phyloP scores from a whole-genome alignment of 2,113 vertebrate genomes.

The Tenebrosternarchus preto region DNA sequence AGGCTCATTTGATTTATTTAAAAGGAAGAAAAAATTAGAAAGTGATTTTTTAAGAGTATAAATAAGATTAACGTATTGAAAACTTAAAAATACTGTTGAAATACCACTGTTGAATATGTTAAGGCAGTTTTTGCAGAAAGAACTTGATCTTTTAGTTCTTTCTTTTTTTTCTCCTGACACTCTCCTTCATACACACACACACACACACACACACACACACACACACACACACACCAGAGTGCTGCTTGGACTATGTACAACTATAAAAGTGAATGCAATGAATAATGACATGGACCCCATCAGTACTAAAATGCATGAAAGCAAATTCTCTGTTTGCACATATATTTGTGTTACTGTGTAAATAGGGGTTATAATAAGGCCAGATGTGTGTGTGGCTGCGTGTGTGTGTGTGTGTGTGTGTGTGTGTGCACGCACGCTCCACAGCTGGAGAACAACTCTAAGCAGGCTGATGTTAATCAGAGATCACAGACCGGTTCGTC shows the following conservation, averaged over 20 bases:
- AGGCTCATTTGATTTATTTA: constrained; percentile 71
- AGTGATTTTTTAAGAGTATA: constrained; percentile 69
- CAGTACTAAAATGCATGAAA: constrained; percentile 27
- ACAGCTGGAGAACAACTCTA: constrained; percentile 40
- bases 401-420: constrained; percentile 27
- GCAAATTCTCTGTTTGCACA: constrained; percentile 17
- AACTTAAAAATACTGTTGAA: constrained; percentile 55
- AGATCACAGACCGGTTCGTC: constrained; percentile 44
- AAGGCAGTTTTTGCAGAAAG: constrained; percentile 40
- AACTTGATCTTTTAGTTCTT: not conserved
- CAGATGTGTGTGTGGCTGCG: not conserved
- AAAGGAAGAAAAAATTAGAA: constrained; percentile 67
- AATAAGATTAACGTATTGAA: constrained; percentile 38
- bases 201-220: not conserved
- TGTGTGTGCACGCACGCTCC: constrained; percentile 25
- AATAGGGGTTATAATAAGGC: constrained; percentile 29
- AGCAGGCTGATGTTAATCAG: constrained; percentile 47
- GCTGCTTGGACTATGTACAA: not conserved
- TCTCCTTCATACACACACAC: constrained; percentile 14
- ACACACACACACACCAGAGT: not conserved
- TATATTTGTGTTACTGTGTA: constrained; percentile 33
- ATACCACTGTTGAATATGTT: constrained; percentile 49
- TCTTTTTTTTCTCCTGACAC: too few relatives aligned
- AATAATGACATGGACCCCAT: not conserved
- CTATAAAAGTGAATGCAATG: not conserved